These are phyloP conservation scores for Sycophila texana DNA, from an alignment of 2,888 invertebrate genomes.

Conservation along the genomic window DNA sequence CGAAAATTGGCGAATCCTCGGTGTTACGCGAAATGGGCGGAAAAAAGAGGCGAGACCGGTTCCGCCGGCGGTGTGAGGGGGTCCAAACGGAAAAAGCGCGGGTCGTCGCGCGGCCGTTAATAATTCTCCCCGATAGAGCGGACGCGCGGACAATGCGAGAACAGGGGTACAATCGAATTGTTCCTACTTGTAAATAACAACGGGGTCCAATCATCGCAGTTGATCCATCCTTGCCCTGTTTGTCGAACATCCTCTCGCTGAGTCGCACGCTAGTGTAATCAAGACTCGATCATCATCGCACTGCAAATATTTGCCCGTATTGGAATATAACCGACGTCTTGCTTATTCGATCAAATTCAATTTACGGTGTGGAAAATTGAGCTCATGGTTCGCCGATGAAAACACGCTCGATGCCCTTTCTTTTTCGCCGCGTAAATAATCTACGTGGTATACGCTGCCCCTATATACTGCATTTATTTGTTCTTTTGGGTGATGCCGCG, in stretches of 20 bases:
- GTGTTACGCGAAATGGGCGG: background rate
- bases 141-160: background rate
- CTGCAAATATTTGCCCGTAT: conserved; percentile 45
- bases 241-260: conserved; percentile 24
- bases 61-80: background rate
- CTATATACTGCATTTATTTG: too few relatives aligned
- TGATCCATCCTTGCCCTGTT: conserved; percentile 40
- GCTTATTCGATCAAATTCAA: conserved; percentile 35
- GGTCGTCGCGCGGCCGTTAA: background rate
- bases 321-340: conserved; percentile 27
- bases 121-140: conserved; percentile 20
- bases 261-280: conserved; percentile 31
- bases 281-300: conserved; percentile 52
- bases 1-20: too few relatives aligned
- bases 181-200: conserved; percentile 49
- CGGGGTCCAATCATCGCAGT: conserved; percentile 36
- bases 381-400: background rate
- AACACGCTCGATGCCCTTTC: too few relatives aligned
- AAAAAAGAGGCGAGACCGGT: background rate
- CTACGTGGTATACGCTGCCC: too few relatives aligned
- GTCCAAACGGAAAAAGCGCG: too few relatives aligned
- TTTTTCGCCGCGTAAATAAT: too few relatives aligned
- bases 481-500: too few relatives aligned
- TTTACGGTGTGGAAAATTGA: background rate
- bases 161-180: conserved; percentile 29